phyloP scores from a whole-genome alignment of 1,140 invertebrate genomes.

The Zeugodacus cucurbitae region DNA sequence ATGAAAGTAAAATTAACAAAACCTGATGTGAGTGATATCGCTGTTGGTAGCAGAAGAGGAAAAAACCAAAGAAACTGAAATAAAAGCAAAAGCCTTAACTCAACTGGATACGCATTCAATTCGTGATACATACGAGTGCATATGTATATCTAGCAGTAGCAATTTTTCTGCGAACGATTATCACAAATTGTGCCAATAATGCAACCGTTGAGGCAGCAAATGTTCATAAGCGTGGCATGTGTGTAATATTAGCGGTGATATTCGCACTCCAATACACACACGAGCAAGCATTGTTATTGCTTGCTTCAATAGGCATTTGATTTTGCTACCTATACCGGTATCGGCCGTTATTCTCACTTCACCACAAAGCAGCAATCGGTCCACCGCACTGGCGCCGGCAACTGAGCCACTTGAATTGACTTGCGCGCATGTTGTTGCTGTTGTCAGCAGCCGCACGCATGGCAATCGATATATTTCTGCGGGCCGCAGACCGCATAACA shows the following conservation, averaged over 20 bases:
- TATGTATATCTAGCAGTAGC: too few relatives aligned
- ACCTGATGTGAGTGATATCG: neutral
- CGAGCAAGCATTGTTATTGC: neutral
- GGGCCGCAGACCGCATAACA: neutral
- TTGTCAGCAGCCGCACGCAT: neutral
- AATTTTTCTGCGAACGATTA: neutral
- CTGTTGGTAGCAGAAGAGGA: neutral
- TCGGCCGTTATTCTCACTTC: neutral
- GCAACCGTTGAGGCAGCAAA: neutral
- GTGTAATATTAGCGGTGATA: neutral
- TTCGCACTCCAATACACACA: neutral
- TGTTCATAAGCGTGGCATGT: neutral
- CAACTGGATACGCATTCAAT: neutral
- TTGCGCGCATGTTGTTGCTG: neutral
- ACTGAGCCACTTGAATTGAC: neutral
- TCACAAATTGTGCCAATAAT: conserved; percentile 24
- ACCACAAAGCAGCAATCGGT: neutral
- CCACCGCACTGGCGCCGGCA: neutral
- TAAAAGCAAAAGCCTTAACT: neutral
- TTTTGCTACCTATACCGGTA: neutral
- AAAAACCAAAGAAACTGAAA: neutral
- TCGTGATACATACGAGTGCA: too few relatives aligned
- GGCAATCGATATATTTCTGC: neutral
- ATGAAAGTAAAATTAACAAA: conserved; percentile 34
- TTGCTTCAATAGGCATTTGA: neutral